Base-by-base conservation (phyloP, 2,113 vertebrate genomes). In the Amblyornis subalaris region DNA sequence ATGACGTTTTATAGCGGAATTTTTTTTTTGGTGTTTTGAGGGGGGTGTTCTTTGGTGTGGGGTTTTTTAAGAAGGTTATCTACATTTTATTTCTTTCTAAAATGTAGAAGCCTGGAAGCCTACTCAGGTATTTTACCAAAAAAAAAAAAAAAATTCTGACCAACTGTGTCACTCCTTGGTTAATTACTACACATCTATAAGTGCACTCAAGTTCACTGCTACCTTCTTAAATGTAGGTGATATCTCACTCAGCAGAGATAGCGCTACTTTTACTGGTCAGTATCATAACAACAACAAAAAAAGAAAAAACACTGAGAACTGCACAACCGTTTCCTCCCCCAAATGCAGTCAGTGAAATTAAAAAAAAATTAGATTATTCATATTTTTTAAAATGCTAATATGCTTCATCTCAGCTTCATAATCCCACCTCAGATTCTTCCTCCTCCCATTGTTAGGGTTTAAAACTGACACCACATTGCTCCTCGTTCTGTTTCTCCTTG, bases 351-450 rank as follows among this genome's bases (percentile, higher is more conserved):
- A 75, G 29, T 29, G 48, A 74, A 76, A 75, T 31, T 2, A 9
- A 35, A 28, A 23, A 44, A 48, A 45, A 4, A 40, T 0, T 3
- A 16, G 4, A 33, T 3, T 14, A 53, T 58, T 81, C 1, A 6
- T 54, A 20, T 60, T 51, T 71, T 50, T 2, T 1, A 40, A 60
- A 81, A 75, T 10, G 31, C 21, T 38, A 48, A 44, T 25, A 33
- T 11, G n/a, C 6, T 38, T 88, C 2, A 25, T 78, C 31, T 94
- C 29, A 60, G 44, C 35, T 6, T 70, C 7, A 0, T 51, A 42
- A 84, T 40, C 18, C 11, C 9, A 17, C 13, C 22, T 10, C 48
- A n/a, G 35, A 48, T 24, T 74, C 40, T 78, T 89, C 22, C 23
- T 77, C 21, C 40, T 87, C 8, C 18, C 12, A 5, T 22, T 71